A percentile compares a stretch with the other conserved stretches of the same genome.
Conservation (phyloP, 2,113 vertebrate genomes). For the Galemys pyrenaicus region DNA sequence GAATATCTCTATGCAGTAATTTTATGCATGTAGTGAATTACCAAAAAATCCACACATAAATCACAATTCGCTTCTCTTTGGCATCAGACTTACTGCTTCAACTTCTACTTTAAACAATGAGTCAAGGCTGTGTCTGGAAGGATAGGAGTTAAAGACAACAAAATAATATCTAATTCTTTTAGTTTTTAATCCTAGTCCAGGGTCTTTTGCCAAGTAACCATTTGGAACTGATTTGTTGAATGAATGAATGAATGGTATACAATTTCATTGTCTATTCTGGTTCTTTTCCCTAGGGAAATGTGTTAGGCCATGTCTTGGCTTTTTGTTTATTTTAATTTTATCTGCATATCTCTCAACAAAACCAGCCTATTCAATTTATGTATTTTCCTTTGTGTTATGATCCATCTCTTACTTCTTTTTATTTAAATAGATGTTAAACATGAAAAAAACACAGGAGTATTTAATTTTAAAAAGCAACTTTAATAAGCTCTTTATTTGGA, state of each 20-base stretch:
- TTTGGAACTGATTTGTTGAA: background rate
- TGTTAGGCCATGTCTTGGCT: background rate
- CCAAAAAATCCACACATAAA: background rate
- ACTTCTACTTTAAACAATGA: conserved; percentile 2
- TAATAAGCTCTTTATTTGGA: background rate
- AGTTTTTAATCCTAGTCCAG: background rate
- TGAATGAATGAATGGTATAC: too few species aligned
- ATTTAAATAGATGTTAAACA: conserved; percentile 1
- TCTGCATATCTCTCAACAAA: background rate
- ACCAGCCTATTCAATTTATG: background rate
- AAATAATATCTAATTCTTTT: background rate
- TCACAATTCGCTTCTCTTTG: background rate
- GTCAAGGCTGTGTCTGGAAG: background rate
- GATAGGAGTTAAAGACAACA: background rate
- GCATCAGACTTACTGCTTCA: background rate
- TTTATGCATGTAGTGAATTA: conserved; percentile 53
- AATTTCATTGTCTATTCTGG: background rate
- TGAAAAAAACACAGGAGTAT: background rate
- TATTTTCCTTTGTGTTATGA: background rate
- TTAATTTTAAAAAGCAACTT: conserved; percentile 26
- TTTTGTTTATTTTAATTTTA: background rate
- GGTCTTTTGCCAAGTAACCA: background rate
- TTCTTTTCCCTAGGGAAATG: background rate
- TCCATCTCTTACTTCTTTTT: background rate
- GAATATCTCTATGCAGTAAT: conserved; percentile 6